Evolutionary conservation across 2,888 invertebrate genomes (phyloP).

Genomic region (Tridacna gigas): DNA sequence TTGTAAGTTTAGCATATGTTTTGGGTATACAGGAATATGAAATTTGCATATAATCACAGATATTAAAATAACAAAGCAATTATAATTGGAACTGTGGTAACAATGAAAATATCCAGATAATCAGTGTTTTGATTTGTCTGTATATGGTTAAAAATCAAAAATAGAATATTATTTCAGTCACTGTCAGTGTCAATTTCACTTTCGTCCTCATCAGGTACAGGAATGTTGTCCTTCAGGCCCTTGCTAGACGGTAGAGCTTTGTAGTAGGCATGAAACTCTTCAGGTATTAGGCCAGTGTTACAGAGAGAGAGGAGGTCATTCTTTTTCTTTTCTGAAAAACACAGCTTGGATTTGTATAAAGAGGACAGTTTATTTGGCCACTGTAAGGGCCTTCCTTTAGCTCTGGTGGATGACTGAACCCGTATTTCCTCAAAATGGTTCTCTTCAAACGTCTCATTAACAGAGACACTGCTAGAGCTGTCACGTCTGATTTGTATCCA

Average conservation of each 20-base stretch:
- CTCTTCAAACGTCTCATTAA: conserved; percentile 37
- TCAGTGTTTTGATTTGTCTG: neutral
- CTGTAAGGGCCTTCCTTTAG: neutral
- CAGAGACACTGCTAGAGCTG: conserved; percentile 36
- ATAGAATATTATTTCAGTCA: neutral
- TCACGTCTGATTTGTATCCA: conserved; percentile 33
- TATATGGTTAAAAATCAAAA: too few species aligned
- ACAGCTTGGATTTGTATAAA: conserved; percentile 14
- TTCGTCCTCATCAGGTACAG: conserved; percentile 14
- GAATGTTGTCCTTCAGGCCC: neutral
- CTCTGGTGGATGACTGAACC: conserved; percentile 10
- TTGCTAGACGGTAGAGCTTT: neutral
- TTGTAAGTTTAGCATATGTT: neutral
- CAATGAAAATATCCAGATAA: too few species aligned
- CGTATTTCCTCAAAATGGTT: conserved; percentile 28
- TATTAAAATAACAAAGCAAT: neutral
- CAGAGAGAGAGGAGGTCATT: conserved; percentile 29
- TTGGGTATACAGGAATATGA: neutral
- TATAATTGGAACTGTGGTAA: neutral
- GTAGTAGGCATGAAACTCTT: conserved; percentile 22
- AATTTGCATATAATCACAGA: neutral
- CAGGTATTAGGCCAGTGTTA: conserved; percentile 9
- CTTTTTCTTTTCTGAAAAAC: conserved; percentile 29
- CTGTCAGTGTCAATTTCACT: neutral
- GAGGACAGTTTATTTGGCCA: neutral